Conservation (phyloP, 2,797 vertebrate genomes). For the Brachyalestes nurse region DNA sequence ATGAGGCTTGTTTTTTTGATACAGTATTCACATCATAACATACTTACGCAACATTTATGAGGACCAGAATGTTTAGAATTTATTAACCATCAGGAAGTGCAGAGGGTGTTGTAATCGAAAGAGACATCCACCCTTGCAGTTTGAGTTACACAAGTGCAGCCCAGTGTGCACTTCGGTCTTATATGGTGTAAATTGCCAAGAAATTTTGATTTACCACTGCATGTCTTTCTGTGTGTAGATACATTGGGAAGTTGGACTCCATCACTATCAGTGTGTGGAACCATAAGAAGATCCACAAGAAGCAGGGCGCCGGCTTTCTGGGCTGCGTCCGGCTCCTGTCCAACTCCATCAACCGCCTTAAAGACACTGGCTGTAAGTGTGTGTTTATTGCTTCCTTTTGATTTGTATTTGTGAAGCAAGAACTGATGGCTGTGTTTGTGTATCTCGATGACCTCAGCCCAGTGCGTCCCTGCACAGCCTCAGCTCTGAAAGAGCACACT, state of each 20-base stretch:
- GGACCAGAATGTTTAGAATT: background rate
- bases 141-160: background rate
- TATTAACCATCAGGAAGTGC: slow-evolving; percentile 7
- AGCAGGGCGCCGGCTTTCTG: slow-evolving; percentile 97
- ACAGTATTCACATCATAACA: too few relatives aligned
- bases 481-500: background rate
- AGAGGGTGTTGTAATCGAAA: background rate
- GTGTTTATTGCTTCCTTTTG: background rate
- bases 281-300: slow-evolving; percentile 99
- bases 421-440: background rate
- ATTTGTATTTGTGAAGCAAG: background rate
- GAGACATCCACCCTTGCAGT: background rate
- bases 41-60: too few relatives aligned
- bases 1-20: too few relatives aligned
- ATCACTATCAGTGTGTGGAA: slow-evolving; percentile 99
- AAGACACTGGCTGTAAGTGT: slow-evolving; percentile 97
- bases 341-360: slow-evolving; percentile 96
- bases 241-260: slow-evolving; percentile 96
- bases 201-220: background rate
- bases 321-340: slow-evolving; percentile 97
- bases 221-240: slow-evolving; percentile 69
- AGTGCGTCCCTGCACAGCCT: background rate
- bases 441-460: slow-evolving; percentile 20
- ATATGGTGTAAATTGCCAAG: background rate
- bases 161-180: background rate